Evolutionary conservation across 2,888 invertebrate genomes (phyloP), one percentile per base, ranked within the genome.

Genomic region (Erpobdella octoculata): DNA sequence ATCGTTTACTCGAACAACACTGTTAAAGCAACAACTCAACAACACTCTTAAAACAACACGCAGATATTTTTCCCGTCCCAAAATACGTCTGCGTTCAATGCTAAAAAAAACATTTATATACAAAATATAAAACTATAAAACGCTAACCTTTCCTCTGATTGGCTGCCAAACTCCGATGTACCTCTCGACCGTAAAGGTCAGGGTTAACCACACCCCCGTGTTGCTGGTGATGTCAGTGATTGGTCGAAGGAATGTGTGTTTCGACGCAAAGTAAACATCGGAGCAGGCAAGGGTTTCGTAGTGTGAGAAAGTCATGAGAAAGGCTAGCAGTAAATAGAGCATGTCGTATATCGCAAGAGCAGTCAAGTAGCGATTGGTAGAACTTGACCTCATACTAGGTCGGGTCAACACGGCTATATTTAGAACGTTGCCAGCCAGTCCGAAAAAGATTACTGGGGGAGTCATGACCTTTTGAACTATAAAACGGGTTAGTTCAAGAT

Each of bases 121-220:
- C n/a, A n/a, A n/a, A n/a, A n/a, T n/a, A n/a, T n/a, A n/a, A n/a
- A n/a, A n/a, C n/a, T n/a, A n/a, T n/a, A n/a, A n/a, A 81, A 89
- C 89, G 76, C 88, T 72, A 25, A 76, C 86, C 82, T 88, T 88
- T 58, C 89, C 89, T 74, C 87, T 86, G 80, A 90, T 87, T 25
- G 90, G 90, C 82, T 89, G 88, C 78, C 89, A 88, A 31, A 90
- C 89, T 35, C 89, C 89, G 74, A 90, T 88, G 84, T 89, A 90
- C 66, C 90, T 86, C 82, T 90, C 90, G 71, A 90, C 85, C 28
- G 90, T 90, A 80, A 90, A 90, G 73, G 89, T 88, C 33, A 89
- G 89, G 36, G 89, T 89, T 76, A 90, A 84, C 88, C 89, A 90
- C 64, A 89, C 88, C 66, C 89, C 89, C 41, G 88, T 88, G 79